Evolutionary conservation across 2,113 vertebrate species (phyloP).

Genomic region (Glaucidium brasilianum): DNA sequence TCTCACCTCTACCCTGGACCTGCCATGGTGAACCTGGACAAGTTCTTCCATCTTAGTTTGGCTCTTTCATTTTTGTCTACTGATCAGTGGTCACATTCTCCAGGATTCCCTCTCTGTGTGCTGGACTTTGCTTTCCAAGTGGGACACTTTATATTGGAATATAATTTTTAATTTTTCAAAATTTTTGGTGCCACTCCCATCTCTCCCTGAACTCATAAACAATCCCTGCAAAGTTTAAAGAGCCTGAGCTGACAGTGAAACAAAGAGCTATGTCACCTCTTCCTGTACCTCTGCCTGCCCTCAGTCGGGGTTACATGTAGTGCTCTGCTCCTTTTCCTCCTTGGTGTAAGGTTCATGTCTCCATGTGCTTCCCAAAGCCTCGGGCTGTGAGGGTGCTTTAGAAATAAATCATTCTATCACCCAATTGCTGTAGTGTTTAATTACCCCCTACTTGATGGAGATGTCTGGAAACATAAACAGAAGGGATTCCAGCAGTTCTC

Average conservation of each 20-base stretch:
- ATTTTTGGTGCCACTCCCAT: background rate
- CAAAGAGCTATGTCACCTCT: background rate
- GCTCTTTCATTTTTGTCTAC: background rate
- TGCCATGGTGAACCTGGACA: background rate
- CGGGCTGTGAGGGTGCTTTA: background rate
- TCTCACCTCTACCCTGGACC: background rate
- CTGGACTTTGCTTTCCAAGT: background rate
- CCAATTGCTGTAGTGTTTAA: constrained; percentile 40
- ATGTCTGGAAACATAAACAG: constrained; percentile 35
- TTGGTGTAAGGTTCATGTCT: background rate
- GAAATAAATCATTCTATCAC: constrained; percentile 50
- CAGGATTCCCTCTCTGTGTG: background rate
- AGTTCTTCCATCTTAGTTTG: background rate
- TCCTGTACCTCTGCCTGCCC: background rate
- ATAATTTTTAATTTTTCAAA: background rate
- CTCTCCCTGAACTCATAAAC: background rate
- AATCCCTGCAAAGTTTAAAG: background rate
- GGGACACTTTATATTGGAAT: background rate
- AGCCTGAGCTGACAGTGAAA: background rate
- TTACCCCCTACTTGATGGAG: constrained; percentile 22
- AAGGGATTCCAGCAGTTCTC: constrained; percentile 29
- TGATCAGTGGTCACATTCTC: rapidly evolving
- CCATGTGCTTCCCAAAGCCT: constrained; percentile 21
- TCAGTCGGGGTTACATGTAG: rapidly evolving
- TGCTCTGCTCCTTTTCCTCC: background rate